phyloP scores from a whole-genome alignment of 53 echinoderm and acorn worm species.

The Holothuria leucospilota region DNA sequence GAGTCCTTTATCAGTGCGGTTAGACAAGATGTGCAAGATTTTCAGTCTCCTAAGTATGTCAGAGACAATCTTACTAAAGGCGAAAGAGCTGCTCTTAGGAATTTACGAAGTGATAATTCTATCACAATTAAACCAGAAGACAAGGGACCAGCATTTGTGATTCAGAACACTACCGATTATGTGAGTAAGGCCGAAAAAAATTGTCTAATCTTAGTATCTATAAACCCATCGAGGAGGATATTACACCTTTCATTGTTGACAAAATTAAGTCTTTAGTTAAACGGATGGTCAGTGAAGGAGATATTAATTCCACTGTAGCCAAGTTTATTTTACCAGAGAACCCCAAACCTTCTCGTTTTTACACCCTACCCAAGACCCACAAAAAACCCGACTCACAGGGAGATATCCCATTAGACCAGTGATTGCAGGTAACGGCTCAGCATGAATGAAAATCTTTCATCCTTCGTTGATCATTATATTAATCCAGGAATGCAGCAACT shows the following conservation, averaged over 20 bases:
- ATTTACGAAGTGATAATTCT: background rate
- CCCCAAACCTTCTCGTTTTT: too few species aligned
- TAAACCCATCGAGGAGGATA: background rate
- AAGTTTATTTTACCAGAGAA: too few species aligned
- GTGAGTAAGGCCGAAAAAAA: background rate
- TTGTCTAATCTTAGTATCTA: background rate
- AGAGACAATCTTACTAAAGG: background rate
- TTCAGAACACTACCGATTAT: background rate
- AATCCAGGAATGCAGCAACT: slow-evolving; percentile 1
- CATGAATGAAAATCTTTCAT: background rate
- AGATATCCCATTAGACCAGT: background rate
- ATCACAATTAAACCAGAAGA: slow-evolving; percentile 10
- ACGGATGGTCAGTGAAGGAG: too few species aligned
- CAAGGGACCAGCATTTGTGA: background rate
- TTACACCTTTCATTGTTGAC: background rate
- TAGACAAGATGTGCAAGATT: background rate
- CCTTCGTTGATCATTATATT: background rate
- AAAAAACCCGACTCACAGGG: too few species aligned
- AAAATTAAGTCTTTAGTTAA: too few species aligned
- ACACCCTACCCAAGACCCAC: too few species aligned
- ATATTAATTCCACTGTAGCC: too few species aligned
- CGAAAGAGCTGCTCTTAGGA: background rate
- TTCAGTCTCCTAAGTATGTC: background rate
- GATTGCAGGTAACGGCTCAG: background rate
- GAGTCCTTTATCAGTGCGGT: slow-evolving; percentile 1